Evolutionary conservation across 2,888 invertebrate genomes (phyloP).

Genomic region (Margaritifera margaritifera): DNA sequence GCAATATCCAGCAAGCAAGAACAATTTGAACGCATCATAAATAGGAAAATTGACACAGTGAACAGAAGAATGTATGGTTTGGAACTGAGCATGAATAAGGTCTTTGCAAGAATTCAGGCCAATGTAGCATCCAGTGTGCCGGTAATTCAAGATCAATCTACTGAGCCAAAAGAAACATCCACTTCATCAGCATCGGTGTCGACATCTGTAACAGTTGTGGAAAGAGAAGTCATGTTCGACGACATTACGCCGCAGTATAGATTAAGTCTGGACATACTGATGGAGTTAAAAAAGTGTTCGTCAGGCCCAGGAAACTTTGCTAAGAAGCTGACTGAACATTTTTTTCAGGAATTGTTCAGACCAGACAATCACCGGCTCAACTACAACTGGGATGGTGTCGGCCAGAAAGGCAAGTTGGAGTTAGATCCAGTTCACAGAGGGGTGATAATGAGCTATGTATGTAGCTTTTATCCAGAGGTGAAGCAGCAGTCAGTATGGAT

Average conservation of each 20-base stretch:
- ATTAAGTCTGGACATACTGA: background rate
- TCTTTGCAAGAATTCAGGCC: no score
- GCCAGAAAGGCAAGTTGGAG: background rate
- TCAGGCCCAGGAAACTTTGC: conserved; percentile 19
- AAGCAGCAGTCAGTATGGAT: background rate
- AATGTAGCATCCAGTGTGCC: no score
- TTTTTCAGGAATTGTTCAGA: conserved; percentile 14
- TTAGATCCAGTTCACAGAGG: background rate
- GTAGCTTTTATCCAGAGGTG: background rate
- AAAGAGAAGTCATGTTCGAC: background rate
- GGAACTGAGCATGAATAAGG: no score
- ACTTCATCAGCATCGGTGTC: no score
- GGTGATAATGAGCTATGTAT: background rate
- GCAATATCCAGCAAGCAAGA: no score
- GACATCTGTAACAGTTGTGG: no score
- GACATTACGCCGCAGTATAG: conserved; percentile 9
- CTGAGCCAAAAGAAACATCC: no score
- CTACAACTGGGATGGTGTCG: background rate
- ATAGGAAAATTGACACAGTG: no score
- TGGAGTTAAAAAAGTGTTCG: conserved; percentile 10
- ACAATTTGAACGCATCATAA: no score
- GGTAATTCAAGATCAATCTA: no score
- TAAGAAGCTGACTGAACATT: conserved; percentile 8
- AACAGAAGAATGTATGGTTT: no score
- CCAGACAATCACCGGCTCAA: conserved; percentile 2